Conservation (phyloP, 2,888 invertebrate species). For the Sesia apiformis region DNA sequence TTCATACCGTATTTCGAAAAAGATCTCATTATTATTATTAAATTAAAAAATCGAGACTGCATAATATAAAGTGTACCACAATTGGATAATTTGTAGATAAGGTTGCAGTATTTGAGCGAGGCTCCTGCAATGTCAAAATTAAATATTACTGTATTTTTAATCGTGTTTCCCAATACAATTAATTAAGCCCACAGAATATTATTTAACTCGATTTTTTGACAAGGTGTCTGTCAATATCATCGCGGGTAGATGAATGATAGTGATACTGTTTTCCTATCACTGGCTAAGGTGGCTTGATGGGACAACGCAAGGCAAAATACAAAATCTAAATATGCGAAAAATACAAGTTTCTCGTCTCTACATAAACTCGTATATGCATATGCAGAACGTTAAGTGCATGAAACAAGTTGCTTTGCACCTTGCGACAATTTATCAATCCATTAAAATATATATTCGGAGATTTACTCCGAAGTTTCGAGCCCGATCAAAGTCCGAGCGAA, state of each 20-base stretch:
- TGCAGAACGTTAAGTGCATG: too few species aligned
- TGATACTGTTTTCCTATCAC: too few species aligned
- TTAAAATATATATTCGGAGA: too few species aligned
- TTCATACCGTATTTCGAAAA: too few species aligned
- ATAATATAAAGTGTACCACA: slow-evolving; percentile 14
- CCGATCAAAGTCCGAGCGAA: too few species aligned
- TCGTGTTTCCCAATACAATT: slow-evolving; percentile 16
- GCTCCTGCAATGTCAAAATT: slow-evolving; percentile 36
- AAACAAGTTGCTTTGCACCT: too few species aligned
- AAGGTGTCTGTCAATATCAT: neutral
- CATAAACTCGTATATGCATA: too few species aligned
- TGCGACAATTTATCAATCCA: too few species aligned
- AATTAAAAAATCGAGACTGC: slow-evolving; percentile 10
- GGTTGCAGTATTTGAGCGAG: slow-evolving; percentile 26
- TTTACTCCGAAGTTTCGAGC: too few species aligned
- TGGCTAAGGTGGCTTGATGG: neutral
- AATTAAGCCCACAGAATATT: neutral
- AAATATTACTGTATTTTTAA: slow-evolving; percentile 33
- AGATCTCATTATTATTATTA: too few species aligned
- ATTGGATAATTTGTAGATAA: slow-evolving; percentile 35
- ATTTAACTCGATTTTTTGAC: neutral
- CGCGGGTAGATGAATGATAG: neutral
- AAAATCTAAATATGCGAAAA: neutral
- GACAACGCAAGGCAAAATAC: neutral
- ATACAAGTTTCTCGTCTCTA: too few species aligned